These are phyloP conservation scores for Tyrannus savana DNA, from an alignment of 2,113 vertebrate genomes.

Conservation along the genomic window DNA sequence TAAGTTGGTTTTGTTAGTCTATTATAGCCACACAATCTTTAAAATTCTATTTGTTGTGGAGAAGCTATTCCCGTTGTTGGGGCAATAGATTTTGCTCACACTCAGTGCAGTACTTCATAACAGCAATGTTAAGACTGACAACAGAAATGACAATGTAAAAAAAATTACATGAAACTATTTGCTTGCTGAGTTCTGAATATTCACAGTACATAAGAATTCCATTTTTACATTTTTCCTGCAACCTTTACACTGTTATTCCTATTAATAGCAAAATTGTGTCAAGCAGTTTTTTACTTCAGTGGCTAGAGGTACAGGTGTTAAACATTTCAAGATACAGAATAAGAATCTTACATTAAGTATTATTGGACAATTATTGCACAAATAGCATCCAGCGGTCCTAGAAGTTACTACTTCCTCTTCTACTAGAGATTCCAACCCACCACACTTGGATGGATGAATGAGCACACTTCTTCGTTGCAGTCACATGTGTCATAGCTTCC, in stretches of 20 bases:
- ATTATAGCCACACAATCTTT: neutral
- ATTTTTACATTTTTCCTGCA: neutral
- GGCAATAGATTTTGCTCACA: neutral
- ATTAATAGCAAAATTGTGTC: neutral
- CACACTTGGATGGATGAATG: neutral
- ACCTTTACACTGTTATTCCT: neutral
- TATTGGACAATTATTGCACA: neutral
- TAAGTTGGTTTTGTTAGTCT: conserved; percentile 20
- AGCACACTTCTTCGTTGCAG: neutral
- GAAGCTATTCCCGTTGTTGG: neutral
- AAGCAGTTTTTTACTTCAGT: neutral
- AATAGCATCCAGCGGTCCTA: neutral
- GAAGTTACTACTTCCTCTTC: neutral
- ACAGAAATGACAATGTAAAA: neutral
- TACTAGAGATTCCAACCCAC: neutral
- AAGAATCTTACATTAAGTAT: neutral
- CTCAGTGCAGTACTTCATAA: neutral
- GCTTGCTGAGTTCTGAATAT: neutral
- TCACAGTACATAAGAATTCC: neutral
- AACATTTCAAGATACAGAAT: neutral
- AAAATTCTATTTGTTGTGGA: neutral
- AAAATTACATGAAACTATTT: neutral
- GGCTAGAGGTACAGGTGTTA: neutral
- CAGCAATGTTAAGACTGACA: neutral
- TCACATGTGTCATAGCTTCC: neutral